Conservation (phyloP, 1,140 invertebrate genomes). For the Amphibalanus amphitrite region DNA sequence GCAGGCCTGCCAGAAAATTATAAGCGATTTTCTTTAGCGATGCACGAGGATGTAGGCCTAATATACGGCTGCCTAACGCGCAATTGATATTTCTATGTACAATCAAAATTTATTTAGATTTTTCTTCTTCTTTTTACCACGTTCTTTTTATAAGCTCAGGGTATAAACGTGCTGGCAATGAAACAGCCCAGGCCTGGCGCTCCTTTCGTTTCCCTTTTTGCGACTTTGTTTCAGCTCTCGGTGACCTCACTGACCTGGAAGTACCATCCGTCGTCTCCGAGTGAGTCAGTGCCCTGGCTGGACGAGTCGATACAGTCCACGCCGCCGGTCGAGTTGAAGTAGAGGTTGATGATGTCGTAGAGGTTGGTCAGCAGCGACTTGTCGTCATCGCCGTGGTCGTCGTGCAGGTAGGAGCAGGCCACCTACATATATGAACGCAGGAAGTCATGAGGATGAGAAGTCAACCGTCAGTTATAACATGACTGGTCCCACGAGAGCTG, state of each 20-base stretch:
- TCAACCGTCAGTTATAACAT: too few species aligned
- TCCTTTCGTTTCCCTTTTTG: too few species aligned
- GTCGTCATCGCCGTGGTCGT: slow-evolving; percentile 28
- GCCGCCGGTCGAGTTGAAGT: slow-evolving; percentile 39
- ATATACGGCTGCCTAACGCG: neutral
- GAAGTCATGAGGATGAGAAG: too few species aligned
- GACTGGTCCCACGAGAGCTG: too few species aligned
- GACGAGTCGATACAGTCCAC: slow-evolving; percentile 42
- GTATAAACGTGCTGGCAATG: slow-evolving; percentile 18
- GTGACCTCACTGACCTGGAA: slow-evolving; percentile 58
- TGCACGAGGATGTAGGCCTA: too few species aligned
- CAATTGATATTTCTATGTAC: neutral
- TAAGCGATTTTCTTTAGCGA: too few species aligned
- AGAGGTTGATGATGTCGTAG: slow-evolving; percentile 40
- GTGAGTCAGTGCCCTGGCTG: slow-evolving; percentile 17
- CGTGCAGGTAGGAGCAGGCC: slow-evolving; percentile 35
- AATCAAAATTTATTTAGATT: neutral
- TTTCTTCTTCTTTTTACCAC: neutral
- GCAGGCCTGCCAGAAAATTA: slow-evolving; percentile 68
- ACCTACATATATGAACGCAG: too few species aligned
- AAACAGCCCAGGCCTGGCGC: neutral
- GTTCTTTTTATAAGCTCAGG: slow-evolving; percentile 41
- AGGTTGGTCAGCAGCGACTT: slow-evolving; percentile 39
- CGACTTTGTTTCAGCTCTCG: too few species aligned
- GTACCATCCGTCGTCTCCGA: slow-evolving; percentile 55